phyloP scores from a whole-genome alignment of 2,888 invertebrate genomes.

The Ecdyonurus torrentis region DNA sequence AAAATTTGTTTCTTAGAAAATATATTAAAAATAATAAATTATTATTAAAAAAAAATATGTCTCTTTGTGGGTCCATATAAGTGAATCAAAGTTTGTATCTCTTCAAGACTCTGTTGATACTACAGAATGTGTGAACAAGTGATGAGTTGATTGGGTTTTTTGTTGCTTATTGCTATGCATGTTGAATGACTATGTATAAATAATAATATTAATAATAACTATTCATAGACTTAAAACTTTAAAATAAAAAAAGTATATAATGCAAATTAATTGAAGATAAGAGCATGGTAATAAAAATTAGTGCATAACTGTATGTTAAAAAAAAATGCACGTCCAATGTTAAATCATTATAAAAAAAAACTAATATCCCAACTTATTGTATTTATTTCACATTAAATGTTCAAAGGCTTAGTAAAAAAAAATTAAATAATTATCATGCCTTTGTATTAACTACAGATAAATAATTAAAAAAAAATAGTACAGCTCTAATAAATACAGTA shows the following conservation, averaged over 20 bases:
- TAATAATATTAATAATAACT: background rate
- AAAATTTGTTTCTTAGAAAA: background rate
- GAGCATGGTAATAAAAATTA: background rate
- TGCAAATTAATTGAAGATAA: too few species aligned
- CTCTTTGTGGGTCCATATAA: background rate
- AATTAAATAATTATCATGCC: background rate
- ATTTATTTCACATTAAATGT: background rate
- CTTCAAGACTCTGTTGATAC: background rate
- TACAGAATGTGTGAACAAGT: background rate
- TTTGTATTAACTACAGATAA: background rate
- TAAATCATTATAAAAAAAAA: background rate
- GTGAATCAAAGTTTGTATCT: background rate
- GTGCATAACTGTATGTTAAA: background rate
- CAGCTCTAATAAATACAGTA: too few species aligned
- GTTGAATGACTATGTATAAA: background rate
- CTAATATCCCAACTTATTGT: background rate
- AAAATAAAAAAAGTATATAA: too few species aligned
- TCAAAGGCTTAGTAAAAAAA: background rate
- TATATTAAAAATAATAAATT: background rate
- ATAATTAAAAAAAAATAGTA: background rate
- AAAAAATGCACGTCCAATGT: background rate
- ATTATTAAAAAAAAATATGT: too few species aligned
- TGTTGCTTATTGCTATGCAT: background rate
- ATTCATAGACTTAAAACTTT: too few species aligned
- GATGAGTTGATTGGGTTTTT: too few species aligned